Conservation (phyloP, 2,797 vertebrate species). For the Silurus aristotelis region DNA sequence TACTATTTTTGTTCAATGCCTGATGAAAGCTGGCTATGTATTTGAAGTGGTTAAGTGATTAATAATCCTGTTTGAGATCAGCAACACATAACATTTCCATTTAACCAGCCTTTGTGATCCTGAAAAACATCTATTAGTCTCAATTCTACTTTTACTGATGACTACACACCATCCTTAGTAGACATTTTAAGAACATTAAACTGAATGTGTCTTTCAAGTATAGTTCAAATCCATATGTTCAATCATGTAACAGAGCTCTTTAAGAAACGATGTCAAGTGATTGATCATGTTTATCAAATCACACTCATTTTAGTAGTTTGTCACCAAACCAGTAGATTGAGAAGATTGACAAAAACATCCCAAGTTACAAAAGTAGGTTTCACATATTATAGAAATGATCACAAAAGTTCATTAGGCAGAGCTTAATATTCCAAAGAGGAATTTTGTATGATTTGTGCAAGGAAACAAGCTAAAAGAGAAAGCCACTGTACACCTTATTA, state of each 20-base stretch:
- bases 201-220: no score
- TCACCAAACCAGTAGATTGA: background rate
- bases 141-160: background rate
- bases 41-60: background rate
- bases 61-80: background rate
- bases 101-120: background rate
- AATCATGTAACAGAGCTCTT: no score
- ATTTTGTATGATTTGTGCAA: background rate
- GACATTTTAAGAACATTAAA: no score
- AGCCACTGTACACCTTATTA: background rate
- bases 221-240: no score
- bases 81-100: background rate
- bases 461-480: no score
- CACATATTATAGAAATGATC: background rate
- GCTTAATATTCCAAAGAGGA: no score
- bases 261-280: background rate
- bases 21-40: background rate
- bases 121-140: background rate
- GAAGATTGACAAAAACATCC: background rate
- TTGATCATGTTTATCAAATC: background rate
- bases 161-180: no score
- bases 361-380: background rate
- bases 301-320: background rate
- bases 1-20: background rate
- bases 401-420: no score